A percentile compares a stretch with the other conserved stretches of the same genome.
Evolutionary conservation across 2,113 vertebrate species (phyloP).

Genomic region (Gasterosteus nipponicus): DNA sequence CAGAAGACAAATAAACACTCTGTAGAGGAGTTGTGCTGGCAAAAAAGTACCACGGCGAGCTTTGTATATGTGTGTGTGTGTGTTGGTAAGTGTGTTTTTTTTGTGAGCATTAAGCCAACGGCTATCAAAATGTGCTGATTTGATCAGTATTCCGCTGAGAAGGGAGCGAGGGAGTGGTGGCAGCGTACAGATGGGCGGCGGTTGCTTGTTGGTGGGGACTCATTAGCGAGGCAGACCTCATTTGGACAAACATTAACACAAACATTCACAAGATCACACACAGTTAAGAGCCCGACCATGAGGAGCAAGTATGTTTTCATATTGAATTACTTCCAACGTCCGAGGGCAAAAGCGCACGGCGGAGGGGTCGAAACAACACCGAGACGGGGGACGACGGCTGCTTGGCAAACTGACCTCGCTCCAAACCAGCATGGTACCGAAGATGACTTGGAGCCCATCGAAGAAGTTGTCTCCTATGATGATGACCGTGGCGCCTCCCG

Average conservation of each 20-base stretch:
- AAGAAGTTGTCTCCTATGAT: conserved; percentile 87
- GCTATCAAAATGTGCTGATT: conserved; percentile 65
- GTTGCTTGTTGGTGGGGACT: conserved; percentile 51
- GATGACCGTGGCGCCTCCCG: conserved; percentile 84
- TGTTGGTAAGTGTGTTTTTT: conserved; percentile 46
- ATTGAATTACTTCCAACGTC: conserved; percentile 63
- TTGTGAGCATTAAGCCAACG: conserved; percentile 51
- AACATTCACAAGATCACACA: conserved; percentile 44
- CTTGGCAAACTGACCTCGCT: conserved; percentile 76
- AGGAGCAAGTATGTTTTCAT: conserved; percentile 68
- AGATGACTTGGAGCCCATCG: conserved; percentile 84
- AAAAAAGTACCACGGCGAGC: conserved; percentile 61
- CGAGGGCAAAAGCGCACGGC: conserved; percentile 43
- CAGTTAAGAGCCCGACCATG: conserved; percentile 56
- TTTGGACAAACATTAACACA: conserved; percentile 61
- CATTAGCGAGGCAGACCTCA: conserved; percentile 64
- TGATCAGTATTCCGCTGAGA: conserved; percentile 60
- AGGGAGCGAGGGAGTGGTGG: conserved; percentile 47
- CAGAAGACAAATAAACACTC: conserved; percentile 80
- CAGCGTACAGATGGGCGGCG: conserved; percentile 34
- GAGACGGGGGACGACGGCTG: conserved; percentile 39
- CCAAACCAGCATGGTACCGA: conserved; percentile 83
- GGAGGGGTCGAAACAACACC: conserved; percentile 49
- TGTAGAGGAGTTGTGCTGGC: conserved; percentile 61
- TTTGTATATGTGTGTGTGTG: conserved; percentile 40